phyloP scores from a whole-genome alignment of 2,888 invertebrate species.

The Drosophila planitibia region DNA sequence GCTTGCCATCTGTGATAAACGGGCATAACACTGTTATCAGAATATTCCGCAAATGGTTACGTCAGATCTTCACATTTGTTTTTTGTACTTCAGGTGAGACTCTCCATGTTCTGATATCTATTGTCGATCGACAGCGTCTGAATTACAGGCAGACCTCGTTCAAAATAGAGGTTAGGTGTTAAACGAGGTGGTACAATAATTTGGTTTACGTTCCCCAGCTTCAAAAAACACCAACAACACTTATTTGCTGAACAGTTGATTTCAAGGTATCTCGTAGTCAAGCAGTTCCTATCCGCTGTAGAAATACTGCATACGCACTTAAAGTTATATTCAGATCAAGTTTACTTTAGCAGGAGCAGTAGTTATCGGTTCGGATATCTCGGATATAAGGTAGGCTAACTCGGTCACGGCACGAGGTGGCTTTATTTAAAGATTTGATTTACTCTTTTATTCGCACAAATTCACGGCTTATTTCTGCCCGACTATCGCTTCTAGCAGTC shows the following conservation, averaged over 20 bases:
- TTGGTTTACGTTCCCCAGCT: background rate
- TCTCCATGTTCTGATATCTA: background rate
- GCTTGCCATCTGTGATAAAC: background rate
- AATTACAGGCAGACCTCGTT: background rate
- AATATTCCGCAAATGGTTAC: background rate
- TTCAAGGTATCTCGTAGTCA: background rate
- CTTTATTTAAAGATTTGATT: background rate
- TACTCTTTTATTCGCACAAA: too few species aligned
- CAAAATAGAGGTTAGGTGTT: background rate
- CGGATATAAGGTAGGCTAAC: too few species aligned
- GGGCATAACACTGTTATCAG: background rate
- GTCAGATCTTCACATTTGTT: background rate
- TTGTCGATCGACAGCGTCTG: background rate
- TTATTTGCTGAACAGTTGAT: background rate
- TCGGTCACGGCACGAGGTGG: too few species aligned
- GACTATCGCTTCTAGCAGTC: background rate
- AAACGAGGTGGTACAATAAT: background rate
- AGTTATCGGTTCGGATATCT: too few species aligned
- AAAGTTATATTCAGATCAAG: too few species aligned
- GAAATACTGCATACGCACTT: too few species aligned
- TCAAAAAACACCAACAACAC: background rate
- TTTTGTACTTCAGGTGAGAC: background rate
- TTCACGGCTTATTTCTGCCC: too few species aligned
- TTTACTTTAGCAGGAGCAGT: too few species aligned
- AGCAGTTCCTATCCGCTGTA: background rate